Evolutionary conservation across 2,797 vertebrate species (phyloP), one percentile per base, ranked within the genome.

Genomic region (Balearica regulorum): DNA sequence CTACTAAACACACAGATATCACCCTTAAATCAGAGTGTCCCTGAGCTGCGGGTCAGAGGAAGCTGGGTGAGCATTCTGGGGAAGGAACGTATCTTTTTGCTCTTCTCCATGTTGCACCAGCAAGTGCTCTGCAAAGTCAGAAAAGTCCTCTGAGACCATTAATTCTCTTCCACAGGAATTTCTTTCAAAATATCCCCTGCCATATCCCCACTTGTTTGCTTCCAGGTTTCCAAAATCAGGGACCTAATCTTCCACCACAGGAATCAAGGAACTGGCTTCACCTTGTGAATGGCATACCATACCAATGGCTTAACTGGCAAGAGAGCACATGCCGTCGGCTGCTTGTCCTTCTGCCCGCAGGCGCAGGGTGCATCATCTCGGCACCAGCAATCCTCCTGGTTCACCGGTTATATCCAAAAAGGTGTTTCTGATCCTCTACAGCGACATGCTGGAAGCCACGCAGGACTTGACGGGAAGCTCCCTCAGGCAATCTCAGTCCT

Each of bases 381-480:
- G 44, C 57, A 78, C 33, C 61, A 81, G 49, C 7, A 64, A 58
- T 58, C 61, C 41, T 93, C 29, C 60, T 71, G 54, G 7, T n/a
- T 71, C 79, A 20, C 41, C 6, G 0, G 7, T 7, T 46, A 16
- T 29, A 31, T 44, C 35, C 3, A 1, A 39, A 87, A 57, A 43
- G 5, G 41, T 22, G 4, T 1, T 86, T 53, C 53, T 87, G 44
- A 68, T 29, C 13, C 54, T 72, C 49, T 41, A 10, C 20, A 49
- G 16, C 0, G 2, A 35, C 0, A 0, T 43, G 44, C 65, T 83
- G 46, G 20, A 89, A 92, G 26, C 31, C 1, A 1, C 13, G 7
- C 7, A 15, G 61, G 69, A 39, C 37, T 53, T 10, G 13, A 46
- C 1, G 18, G 15, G 78, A 87, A 87, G 25, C 4, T 85, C 35